A percentile compares a stretch with the other conserved stretches of the same genome.
Evolutionary conservation across 2,113 vertebrate species (phyloP).

Genomic region (Alethe diademata): DNA sequence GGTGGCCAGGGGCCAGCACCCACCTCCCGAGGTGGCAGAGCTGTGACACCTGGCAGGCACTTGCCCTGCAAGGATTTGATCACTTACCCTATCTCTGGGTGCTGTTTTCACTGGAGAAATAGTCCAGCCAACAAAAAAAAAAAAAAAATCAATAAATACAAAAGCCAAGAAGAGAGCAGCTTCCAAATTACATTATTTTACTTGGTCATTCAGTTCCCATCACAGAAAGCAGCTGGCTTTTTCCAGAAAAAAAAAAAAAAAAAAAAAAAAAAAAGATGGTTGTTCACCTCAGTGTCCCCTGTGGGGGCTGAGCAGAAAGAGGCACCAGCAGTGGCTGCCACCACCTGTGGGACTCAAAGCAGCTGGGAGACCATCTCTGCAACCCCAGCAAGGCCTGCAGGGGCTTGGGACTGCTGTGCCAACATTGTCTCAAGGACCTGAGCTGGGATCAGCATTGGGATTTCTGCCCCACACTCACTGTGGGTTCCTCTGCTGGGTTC

Average conservation of each 20-base stretch:
- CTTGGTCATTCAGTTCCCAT: not conserved
- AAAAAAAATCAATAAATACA: not conserved
- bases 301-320: not conserved
- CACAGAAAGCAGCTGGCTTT: not conserved
- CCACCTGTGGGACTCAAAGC: not conserved
- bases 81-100: not conserved
- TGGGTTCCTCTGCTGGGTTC: not conserved
- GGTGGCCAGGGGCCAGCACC: not conserved
- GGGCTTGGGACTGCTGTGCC: not conserved
- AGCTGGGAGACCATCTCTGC: not conserved
- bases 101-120: not conserved
- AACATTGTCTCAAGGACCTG: too few species aligned
- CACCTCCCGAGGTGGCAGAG: rapidly evolving
- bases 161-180: not conserved
- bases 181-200: constrained; percentile 18
- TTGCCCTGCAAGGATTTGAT: not conserved
- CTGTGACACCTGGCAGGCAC: not conserved
- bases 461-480: not conserved
- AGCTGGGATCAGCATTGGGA: not conserved
- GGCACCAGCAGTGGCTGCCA: not conserved
- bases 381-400: not conserved
- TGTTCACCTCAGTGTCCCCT: not conserved
- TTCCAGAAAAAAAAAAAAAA: not conserved
- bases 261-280: not conserved
- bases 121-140: not conserved